These are phyloP conservation scores for Phytoseiulus persimilis DNA, from an alignment of 2,888 invertebrate species.

Conservation along the genomic window DNA sequence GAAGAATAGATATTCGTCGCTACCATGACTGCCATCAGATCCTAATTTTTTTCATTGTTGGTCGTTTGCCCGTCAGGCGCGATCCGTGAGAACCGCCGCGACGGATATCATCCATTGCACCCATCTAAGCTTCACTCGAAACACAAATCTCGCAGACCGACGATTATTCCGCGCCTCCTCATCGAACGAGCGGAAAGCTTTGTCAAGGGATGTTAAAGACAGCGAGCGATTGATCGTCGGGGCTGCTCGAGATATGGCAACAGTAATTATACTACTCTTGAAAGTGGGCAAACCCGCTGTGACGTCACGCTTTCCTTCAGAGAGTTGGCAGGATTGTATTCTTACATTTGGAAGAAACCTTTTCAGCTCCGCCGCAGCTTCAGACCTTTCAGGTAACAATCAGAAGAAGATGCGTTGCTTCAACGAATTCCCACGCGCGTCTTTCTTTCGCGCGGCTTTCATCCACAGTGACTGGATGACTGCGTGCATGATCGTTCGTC, in stretches of 20 bases:
- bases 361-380: not conserved
- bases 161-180: no score
- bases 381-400: not conserved
- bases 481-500: not conserved
- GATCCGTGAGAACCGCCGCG: no score
- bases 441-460: not conserved
- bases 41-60: no score
- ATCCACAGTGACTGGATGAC: not conserved
- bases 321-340: not conserved
- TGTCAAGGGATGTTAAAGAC: not conserved
- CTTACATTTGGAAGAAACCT: not conserved
- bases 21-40: no score
- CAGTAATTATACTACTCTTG: not conserved
- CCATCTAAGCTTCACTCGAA: no score
- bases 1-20: not conserved
- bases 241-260: not conserved
- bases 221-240: not conserved
- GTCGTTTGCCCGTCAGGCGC: no score
- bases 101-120: no score
- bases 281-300: not conserved
- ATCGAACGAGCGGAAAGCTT: not conserved
- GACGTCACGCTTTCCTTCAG: not conserved
- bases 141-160: no score
- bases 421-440: not conserved
- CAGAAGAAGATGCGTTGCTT: not conserved